Conservation (phyloP, 2,113 vertebrate genomes). For the Campylomormyrus tamandua region DNA sequence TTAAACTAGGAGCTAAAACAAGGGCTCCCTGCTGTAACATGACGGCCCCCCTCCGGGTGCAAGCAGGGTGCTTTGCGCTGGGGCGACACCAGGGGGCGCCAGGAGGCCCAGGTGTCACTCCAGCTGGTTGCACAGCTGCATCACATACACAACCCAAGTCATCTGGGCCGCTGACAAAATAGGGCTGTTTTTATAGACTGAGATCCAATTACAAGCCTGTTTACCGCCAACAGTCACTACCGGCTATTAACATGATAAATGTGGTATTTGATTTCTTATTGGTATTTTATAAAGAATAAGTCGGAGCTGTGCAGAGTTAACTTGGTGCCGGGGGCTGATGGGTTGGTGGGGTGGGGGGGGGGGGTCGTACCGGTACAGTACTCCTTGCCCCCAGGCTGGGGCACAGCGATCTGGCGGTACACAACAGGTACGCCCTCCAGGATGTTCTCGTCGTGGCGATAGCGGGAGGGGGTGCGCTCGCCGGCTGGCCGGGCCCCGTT, state of each 20-base stretch:
- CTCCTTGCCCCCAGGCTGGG: slow-evolving; percentile 64
- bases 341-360: not conserved
- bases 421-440: slow-evolving; percentile 69
- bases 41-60: too few relatives aligned
- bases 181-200: not conserved
- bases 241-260: not conserved
- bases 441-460: slow-evolving; percentile 76
- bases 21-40: not conserved
- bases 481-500: slow-evolving; percentile 58
- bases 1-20: not conserved
- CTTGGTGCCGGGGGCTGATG: not conserved
- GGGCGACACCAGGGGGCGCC: not conserved
- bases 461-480: slow-evolving; percentile 58
- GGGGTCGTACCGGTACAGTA: slow-evolving; percentile 67
- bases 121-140: not conserved
- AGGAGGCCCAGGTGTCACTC: not conserved
- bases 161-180: not conserved
- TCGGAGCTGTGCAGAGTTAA: not conserved
- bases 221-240: not conserved
- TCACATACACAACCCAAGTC: not conserved
- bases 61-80: not conserved
- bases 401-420: slow-evolving; percentile 69
- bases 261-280: not conserved
- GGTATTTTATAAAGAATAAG: not conserved
- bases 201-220: slow-evolving; percentile 5